Evolutionary conservation across 2,797 vertebrate genomes (phyloP).

Genomic region (Ispidina lecontei): DNA sequence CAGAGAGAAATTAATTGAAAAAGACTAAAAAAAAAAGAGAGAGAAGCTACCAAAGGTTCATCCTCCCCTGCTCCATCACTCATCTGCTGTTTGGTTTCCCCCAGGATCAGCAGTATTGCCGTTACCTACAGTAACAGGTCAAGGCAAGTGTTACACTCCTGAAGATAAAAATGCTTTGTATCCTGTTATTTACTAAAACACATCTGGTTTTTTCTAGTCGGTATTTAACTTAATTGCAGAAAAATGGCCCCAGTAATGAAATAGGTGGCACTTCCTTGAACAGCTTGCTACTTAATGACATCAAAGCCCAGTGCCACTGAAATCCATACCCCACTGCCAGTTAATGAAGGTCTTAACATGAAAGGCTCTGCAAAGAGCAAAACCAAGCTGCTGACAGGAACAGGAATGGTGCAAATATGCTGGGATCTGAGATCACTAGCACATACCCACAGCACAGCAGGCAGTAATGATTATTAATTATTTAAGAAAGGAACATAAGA

Average conservation of each 20-base stretch:
- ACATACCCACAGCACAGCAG: conserved; percentile 57
- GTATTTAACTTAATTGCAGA: conserved; percentile 24
- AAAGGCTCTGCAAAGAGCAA: conserved; percentile 70
- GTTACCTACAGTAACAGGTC: neutral
- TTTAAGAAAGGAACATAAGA: conserved; percentile 76
- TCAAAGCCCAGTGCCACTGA: conserved; percentile 55
- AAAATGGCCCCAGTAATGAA: conserved; percentile 41
- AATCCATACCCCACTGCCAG: conserved; percentile 45
- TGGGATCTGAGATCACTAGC: conserved; percentile 66
- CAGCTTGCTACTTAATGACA: conserved; percentile 66
- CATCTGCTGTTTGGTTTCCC: neutral
- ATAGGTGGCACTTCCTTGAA: conserved; percentile 43
- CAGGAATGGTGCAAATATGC: conserved; percentile 59
- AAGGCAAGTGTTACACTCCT: neutral
- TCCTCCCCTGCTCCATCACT: neutral
- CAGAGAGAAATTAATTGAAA: neutral
- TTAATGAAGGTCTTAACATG: conserved; percentile 75
- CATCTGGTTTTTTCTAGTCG: neutral
- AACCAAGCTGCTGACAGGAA: conserved; percentile 64
- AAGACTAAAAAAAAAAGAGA: no score
- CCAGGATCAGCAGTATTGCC: neutral
- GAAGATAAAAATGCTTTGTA: neutral
- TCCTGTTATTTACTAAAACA: neutral
- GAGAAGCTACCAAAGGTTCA: neutral
- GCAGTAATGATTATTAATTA: conserved; percentile 78